Conservation (phyloP, 2,888 invertebrate species). For the Megalurothrips usitatus region DNA sequence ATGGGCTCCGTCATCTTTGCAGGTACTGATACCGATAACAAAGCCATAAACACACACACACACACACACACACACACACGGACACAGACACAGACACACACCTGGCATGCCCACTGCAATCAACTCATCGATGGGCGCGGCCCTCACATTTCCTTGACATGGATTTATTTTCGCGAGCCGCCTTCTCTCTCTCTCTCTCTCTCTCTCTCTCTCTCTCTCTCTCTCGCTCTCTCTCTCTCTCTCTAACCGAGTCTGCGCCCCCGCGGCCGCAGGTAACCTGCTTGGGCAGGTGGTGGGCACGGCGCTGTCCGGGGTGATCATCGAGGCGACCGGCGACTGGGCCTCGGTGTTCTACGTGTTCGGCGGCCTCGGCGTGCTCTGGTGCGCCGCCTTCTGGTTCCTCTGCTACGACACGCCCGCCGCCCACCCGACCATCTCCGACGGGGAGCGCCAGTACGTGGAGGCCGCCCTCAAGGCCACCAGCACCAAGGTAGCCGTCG, state of each 20-base stretch:
- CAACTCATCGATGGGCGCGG: too few relatives aligned
- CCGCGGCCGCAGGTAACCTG: neutral
- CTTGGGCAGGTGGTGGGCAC: constrained; percentile 15
- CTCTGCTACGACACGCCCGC: constrained; percentile 52
- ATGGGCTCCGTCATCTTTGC: constrained; percentile 56
- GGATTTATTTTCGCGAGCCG: too few relatives aligned
- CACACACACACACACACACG: too few relatives aligned
- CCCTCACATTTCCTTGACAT: too few relatives aligned
- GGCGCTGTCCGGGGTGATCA: neutral
- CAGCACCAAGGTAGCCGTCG: constrained; percentile 2
- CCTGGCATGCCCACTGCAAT: too few relatives aligned
- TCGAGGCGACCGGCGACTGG: constrained; percentile 47
- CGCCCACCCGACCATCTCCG: constrained; percentile 66
- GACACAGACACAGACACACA: too few relatives aligned
- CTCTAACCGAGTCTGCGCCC: too few relatives aligned
- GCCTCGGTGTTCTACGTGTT: constrained; percentile 55
- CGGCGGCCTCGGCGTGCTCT: constrained; percentile 51
- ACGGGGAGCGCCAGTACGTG: constrained; percentile 39
- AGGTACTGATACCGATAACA: constrained; percentile 42
- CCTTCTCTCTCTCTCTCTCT: too few relatives aligned
- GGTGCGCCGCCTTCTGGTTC: constrained; percentile 50
- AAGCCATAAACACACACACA: too few relatives aligned
- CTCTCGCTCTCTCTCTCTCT: too few relatives aligned
- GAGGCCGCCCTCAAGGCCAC: constrained; percentile 7
- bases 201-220: too few relatives aligned